Base-by-base conservation (phyloP, 2,888 invertebrate genomes). In the Nomada goodeniana region DNA sequence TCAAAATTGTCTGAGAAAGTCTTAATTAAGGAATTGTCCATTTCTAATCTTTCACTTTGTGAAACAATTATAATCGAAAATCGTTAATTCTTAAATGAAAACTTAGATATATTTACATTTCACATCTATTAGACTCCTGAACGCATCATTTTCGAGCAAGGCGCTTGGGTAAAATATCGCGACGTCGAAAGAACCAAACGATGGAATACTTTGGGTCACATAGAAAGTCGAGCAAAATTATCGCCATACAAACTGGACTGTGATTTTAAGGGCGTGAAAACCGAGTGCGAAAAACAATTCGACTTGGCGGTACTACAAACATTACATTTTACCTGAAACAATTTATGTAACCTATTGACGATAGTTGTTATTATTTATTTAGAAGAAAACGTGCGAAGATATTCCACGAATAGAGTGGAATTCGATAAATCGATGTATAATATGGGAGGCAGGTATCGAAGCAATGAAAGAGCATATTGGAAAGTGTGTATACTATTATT, bases 351-450 rank as follows among this genome's bases (percentile, higher is more conserved):
- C 50, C 50, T 23, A 36, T 59, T 53, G 7, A 50, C 3, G 0
- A 64, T 55, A 15, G n/a, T 29, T 29, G 23, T 11, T 42, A 42
- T 67, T 23, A 20, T 29, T 4, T 57, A 61, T 57, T 13, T 50
- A 92, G 91, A 74, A 75, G 36, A 74, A 75, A 57, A 11, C 81
- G 0, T 80, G 82, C 4, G 69, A 81, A 3, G 78, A 91, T 61
- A 65, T 44, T 1, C 82, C 85, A 2, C 87, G 91, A 72, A 86
- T 92, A 36, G 89, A 91, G n/a, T 92, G 91, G 91, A 92, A 92
- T 78, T 78, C 67, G 0, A 57, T 91, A 63, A 79, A 81, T 70
- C 86, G 91, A 36, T 77, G 60, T 20, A 65, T 89, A 2, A 29
- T 91, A 11, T 60, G 74, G 44, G 15, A 29, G 0, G 5, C 65